Evolutionary conservation across 2,888 invertebrate genomes (phyloP).

Genomic region (Lochmaea capreae): DNA sequence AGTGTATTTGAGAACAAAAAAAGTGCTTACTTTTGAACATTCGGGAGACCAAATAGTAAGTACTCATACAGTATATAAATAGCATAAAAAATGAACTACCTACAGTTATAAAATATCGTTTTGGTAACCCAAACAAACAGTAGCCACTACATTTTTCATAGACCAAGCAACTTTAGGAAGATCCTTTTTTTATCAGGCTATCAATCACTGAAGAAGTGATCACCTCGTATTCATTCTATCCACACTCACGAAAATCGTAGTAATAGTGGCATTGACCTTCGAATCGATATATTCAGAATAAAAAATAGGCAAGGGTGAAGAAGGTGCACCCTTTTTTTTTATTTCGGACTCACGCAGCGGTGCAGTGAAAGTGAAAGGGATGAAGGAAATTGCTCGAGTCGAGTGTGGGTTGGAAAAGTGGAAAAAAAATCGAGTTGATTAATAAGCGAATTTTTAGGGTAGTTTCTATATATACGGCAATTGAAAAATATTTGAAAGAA

Average conservation of each 20-base stretch:
- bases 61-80: too few species aligned
- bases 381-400: slow-evolving; percentile 34
- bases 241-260: slow-evolving; percentile 44
- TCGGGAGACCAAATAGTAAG: too few species aligned
- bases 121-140: not conserved
- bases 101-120: not conserved
- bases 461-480: not conserved
- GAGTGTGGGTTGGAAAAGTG: slow-evolving; percentile 9
- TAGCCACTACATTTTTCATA: not conserved
- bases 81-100: too few species aligned
- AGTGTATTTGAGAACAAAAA: too few species aligned
- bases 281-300: slow-evolving; percentile 51
- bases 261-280: slow-evolving; percentile 54
- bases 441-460: not conserved
- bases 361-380: slow-evolving; percentile 39
- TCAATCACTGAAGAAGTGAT: slow-evolving; percentile 31
- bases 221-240: slow-evolving; percentile 34
- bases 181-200: slow-evolving; percentile 25
- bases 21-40: too few species aligned
- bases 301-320: slow-evolving; percentile 51
- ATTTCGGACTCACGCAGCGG: slow-evolving; percentile 35
- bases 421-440: slow-evolving; percentile 11
- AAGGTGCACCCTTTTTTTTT: slow-evolving; percentile 49
- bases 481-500: not conserved
- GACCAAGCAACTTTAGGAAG: slow-evolving; percentile 1